A percentile compares a stretch with the other conserved stretches of the same genome.
phyloP scores from a whole-genome alignment of 2,797 vertebrate species.

The Mycteria americana region DNA sequence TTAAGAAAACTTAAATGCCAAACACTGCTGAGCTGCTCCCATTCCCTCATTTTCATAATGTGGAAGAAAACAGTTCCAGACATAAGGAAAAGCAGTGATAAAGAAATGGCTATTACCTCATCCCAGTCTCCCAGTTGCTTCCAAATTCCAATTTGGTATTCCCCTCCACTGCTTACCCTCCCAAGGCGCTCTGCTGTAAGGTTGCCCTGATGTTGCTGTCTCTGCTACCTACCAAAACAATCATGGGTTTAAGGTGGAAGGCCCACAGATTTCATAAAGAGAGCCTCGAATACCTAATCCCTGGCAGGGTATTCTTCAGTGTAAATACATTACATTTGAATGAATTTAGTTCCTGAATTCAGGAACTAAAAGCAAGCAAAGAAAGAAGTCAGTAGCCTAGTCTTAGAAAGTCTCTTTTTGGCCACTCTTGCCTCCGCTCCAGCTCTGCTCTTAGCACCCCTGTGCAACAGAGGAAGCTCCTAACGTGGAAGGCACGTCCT shows the following conservation, averaged over 20 bases:
- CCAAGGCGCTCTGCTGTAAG: accelerated
- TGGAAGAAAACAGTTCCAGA: background rate
- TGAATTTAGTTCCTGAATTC: background rate
- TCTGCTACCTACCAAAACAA: background rate
- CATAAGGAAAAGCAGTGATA: background rate
- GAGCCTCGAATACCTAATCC: background rate
- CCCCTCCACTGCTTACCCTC: background rate
- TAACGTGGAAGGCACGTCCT: background rate
- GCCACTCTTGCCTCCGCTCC: background rate
- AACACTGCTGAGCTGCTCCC: background rate
- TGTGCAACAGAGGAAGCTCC: background rate
- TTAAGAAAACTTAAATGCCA: background rate
- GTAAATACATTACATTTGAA: background rate
- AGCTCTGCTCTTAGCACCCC: background rate
- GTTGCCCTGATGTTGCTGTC: background rate
- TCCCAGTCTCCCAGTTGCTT: background rate
- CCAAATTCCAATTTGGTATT: background rate
- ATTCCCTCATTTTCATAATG: background rate
- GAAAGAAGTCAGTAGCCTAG: background rate
- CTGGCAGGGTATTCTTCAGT: background rate
- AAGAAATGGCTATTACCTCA: background rate
- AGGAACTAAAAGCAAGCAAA: background rate
- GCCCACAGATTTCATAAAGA: background rate
- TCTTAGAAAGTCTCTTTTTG: background rate
- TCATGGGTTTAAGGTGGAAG: background rate